A percentile compares a stretch with the other conserved stretches of the same genome.
These are phyloP conservation scores for Phyto melanocephala DNA, from an alignment of 2,888 invertebrate species.

Conservation along the genomic window DNA sequence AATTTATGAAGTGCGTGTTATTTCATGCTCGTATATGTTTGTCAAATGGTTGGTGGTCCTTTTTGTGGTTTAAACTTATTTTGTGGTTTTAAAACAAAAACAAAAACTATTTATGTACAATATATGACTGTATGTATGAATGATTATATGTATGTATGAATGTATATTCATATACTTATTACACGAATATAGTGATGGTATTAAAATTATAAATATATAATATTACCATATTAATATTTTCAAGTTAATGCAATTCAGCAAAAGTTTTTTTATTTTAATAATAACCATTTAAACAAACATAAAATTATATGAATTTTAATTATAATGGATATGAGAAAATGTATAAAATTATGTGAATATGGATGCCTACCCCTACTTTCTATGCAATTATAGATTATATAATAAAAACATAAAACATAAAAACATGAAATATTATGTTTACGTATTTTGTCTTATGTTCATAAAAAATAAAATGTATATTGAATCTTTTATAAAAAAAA, in stretches of 20 bases:
- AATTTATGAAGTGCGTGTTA: slow-evolving; percentile 9
- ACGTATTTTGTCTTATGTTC: too few relatives aligned
- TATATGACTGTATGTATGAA: too few relatives aligned
- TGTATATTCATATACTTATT: not conserved
- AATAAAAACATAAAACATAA: too few relatives aligned
- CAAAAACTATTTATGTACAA: too few relatives aligned
- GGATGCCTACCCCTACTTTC: too few relatives aligned
- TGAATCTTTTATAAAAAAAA: too few relatives aligned
- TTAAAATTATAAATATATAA: not conserved
- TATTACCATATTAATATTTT: slow-evolving; percentile 1
- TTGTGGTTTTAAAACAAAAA: too few relatives aligned
- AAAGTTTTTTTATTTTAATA: not conserved
- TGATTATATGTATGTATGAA: too few relatives aligned
- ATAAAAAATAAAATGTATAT: too few relatives aligned
- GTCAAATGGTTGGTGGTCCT: slow-evolving; percentile 51
- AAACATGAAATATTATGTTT: too few relatives aligned
- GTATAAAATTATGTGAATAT: not conserved
- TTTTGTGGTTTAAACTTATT: slow-evolving; percentile 49
- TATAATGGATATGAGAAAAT: not conserved
- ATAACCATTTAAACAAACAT: slow-evolving; percentile 29
- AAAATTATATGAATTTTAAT: slow-evolving; percentile 48
- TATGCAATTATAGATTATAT: too few relatives aligned
- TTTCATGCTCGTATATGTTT: slow-evolving; percentile 42
- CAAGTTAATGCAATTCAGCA: slow-evolving; percentile 55
- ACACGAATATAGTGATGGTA: slow-evolving; percentile 12